These are phyloP conservation scores for Alectoris magna DNA, from an alignment of 2,797 vertebrate species.

Conservation along the genomic window DNA sequence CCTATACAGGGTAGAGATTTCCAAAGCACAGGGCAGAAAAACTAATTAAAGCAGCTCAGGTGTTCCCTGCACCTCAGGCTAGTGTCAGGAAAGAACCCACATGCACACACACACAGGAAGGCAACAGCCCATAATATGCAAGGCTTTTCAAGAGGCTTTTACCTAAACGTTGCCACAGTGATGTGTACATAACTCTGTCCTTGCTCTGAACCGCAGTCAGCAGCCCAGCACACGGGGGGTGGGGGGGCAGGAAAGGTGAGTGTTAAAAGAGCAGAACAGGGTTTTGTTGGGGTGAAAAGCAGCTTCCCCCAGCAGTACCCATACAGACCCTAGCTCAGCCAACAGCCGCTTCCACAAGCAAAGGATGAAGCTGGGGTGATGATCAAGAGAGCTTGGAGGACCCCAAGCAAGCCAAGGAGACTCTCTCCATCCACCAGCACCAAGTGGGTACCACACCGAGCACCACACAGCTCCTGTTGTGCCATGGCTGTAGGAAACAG, in stretches of 20 bases:
- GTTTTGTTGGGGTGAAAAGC: neutral
- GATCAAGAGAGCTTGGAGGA: neutral
- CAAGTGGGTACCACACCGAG: accelerated
- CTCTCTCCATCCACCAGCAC: neutral
- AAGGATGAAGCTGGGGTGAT: neutral
- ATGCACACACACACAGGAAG: neutral
- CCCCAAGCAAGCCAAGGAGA: neutral
- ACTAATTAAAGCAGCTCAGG: neutral
- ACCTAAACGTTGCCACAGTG: slow-evolving; percentile 74
- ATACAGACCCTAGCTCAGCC: neutral
- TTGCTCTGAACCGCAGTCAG: slow-evolving; percentile 80
- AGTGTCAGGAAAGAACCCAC: neutral
- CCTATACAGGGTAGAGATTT: neutral
- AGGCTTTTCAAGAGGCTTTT: neutral
- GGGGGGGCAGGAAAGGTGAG: slow-evolving; percentile 73
- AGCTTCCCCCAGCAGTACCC: no score
- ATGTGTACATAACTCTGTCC: slow-evolving; percentile 82
- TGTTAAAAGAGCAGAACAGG: slow-evolving; percentile 9
- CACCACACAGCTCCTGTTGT: neutral
- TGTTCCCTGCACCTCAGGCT: slow-evolving; percentile 39
- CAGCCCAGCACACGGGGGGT: slow-evolving; percentile 78
- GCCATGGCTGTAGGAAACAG: neutral
- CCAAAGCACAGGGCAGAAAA: neutral
- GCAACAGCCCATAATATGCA: slow-evolving; percentile 73
- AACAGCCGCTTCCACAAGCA: neutral